These are phyloP conservation scores for Strigops habroptila DNA, from an alignment of 2,113 vertebrate species.

Conservation along the genomic window DNA sequence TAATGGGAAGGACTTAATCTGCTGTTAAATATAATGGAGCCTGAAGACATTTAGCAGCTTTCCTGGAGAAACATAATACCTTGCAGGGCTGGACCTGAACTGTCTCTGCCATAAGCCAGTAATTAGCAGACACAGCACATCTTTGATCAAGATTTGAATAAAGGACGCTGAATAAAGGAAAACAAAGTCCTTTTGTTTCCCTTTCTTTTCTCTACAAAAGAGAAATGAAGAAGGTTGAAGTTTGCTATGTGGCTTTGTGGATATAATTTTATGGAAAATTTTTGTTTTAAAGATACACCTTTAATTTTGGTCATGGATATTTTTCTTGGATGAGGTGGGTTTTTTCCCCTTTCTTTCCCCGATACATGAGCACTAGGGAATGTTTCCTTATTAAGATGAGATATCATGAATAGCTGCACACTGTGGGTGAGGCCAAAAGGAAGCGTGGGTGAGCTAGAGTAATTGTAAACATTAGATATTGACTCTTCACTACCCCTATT, in stretches of 20 bases:
- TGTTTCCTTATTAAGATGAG: not conserved
- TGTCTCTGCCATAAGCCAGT: not conserved
- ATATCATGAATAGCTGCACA: not conserved
- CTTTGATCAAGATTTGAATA: not conserved
- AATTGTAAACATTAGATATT: not conserved
- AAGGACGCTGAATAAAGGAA: not conserved
- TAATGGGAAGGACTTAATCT: not conserved
- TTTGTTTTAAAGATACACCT: not conserved
- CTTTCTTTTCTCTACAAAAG: not conserved
- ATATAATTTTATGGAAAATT: not conserved
- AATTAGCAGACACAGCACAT: not conserved
- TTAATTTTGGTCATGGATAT: not conserved
- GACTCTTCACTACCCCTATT: slow-evolving; percentile 4
- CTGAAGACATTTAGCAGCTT: not conserved
- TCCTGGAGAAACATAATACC: not conserved
- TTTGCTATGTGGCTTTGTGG: not conserved
- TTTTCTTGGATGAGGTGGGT: not conserved
- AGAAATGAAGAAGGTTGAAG: not conserved
- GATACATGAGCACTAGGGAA: not conserved
- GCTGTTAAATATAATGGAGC: not conserved
- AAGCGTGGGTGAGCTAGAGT: slow-evolving; percentile 11
- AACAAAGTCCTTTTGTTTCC: not conserved
- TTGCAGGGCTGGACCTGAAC: not conserved
- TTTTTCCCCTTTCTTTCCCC: not conserved
- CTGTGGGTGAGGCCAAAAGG: not conserved